These are phyloP conservation scores for Neopelma chrysocephalum DNA, from an alignment of 2,797 vertebrate genomes.

Conservation along the genomic window DNA sequence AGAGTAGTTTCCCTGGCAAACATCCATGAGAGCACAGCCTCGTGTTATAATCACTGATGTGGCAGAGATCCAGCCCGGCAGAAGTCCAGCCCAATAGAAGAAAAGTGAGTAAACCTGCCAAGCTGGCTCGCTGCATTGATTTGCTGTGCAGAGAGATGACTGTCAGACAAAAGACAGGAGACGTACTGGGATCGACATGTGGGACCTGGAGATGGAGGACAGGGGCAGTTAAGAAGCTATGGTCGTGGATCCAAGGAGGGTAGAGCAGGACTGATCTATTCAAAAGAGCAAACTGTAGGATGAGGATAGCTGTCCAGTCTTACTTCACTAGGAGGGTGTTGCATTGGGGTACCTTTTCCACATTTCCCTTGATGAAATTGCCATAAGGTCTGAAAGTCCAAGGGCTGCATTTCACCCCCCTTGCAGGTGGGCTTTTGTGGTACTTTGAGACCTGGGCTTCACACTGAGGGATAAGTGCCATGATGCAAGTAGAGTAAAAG, in stretches of 20 bases:
- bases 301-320: background rate
- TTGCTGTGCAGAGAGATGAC: background rate
- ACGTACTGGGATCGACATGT: background rate
- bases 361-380: background rate
- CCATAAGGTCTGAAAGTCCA: background rate
- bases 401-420: background rate
- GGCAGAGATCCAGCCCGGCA: background rate
- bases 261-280: background rate
- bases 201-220: fast-evolving
- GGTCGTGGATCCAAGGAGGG: background rate
- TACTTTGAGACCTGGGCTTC: background rate
- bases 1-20: background rate
- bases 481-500: background rate
- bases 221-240: background rate
- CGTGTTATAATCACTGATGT: background rate
- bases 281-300: background rate
- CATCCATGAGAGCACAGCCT: background rate
- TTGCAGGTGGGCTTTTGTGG: background rate
- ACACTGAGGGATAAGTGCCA: background rate
- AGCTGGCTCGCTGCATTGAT: background rate
- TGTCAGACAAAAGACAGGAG: background rate
- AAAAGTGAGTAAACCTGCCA: background rate
- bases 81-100: background rate
- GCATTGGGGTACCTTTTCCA: fast-evolving
- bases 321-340: background rate